A percentile compares a stretch with the other conserved stretches of the same genome.
Evolutionary conservation across 2,113 vertebrate genomes (phyloP).

Genomic region (Pelodiscus sinensis): DNA sequence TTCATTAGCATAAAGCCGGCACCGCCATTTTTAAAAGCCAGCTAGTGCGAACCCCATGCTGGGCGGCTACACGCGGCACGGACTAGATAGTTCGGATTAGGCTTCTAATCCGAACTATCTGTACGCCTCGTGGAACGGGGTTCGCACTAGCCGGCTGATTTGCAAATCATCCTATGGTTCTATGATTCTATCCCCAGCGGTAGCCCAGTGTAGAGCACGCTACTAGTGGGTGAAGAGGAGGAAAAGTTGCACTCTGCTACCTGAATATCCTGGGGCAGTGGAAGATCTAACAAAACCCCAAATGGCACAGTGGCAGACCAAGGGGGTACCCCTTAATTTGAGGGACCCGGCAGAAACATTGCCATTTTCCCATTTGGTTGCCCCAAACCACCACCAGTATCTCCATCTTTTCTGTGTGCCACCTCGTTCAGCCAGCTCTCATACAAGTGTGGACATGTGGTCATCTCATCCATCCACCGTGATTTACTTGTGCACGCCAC

Average conservation of each 20-base stretch:
- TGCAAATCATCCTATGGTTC: too few species aligned
- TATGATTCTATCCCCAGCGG: neutral
- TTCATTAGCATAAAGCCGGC: too few species aligned
- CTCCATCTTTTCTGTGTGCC: neutral
- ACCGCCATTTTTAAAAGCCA: too few species aligned
- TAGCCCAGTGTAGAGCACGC: neutral
- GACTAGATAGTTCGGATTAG: too few species aligned
- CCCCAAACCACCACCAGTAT: neutral
- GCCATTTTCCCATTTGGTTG: neutral
- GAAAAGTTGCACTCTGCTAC: neutral
- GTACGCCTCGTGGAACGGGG: too few species aligned
- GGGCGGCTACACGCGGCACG: too few species aligned
- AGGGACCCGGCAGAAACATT: neutral
- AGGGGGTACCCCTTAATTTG: neutral
- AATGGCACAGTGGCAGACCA: neutral
- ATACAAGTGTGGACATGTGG: conserved; percentile 8
- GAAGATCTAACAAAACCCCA: neutral
- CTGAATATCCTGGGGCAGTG: accelerated
- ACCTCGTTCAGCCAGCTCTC: neutral
- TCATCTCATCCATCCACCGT: conserved; percentile 17
- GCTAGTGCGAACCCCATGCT: too few species aligned
- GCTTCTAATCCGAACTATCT: too few species aligned
- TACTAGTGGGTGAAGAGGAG: neutral
- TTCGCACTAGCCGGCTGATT: too few species aligned
- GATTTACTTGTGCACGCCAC: conserved; percentile 33